A percentile compares a stretch with the other conserved stretches of the same genome.
These are phyloP conservation scores for Sminthurides aquaticus DNA, from an alignment of 2,888 invertebrate genomes.

Conservation along the genomic window DNA sequence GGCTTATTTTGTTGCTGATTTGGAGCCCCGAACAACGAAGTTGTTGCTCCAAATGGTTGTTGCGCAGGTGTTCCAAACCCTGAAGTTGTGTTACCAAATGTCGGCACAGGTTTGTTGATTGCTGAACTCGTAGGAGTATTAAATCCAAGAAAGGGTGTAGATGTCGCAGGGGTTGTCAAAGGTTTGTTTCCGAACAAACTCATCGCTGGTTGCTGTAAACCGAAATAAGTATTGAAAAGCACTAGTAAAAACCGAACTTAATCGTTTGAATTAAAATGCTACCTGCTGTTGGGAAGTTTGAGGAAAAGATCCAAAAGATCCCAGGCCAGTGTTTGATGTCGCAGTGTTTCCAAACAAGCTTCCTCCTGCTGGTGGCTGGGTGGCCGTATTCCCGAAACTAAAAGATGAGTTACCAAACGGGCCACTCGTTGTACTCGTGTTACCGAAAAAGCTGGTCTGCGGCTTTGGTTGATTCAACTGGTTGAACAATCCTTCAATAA, in stretches of 20 bases:
- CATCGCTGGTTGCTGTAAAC: too few species aligned
- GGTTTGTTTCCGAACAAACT: constrained; percentile 44
- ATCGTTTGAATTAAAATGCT: constrained; percentile 44
- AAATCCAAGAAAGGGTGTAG: constrained; percentile 49
- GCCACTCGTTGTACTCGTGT: constrained; percentile 41
- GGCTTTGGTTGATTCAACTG: constrained; percentile 38
- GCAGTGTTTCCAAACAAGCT: constrained; percentile 33
- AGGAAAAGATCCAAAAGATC: constrained; percentile 18
- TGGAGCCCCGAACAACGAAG: constrained; percentile 59
- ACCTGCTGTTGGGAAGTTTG: constrained; percentile 47
- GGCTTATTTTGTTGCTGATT: constrained; percentile 53
- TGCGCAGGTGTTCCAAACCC: constrained; percentile 58
- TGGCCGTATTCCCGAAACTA: constrained; percentile 27
- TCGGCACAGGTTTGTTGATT: constrained; percentile 26
- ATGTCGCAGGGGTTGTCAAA: constrained; percentile 46
- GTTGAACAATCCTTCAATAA: constrained; percentile 29
- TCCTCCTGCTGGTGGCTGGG: constrained; percentile 33
- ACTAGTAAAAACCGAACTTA: not conserved
- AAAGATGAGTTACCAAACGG: constrained; percentile 47
- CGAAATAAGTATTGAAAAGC: not conserved
- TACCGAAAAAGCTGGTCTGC: constrained; percentile 34
- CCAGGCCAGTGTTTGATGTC: constrained; percentile 30
- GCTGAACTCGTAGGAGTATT: constrained; percentile 44
- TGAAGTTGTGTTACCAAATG: constrained; percentile 38
- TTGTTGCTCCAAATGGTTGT: constrained; percentile 46